Evolutionary conservation across 2,113 vertebrate genomes (phyloP).

Genomic region (Baryphthengus martii): DNA sequence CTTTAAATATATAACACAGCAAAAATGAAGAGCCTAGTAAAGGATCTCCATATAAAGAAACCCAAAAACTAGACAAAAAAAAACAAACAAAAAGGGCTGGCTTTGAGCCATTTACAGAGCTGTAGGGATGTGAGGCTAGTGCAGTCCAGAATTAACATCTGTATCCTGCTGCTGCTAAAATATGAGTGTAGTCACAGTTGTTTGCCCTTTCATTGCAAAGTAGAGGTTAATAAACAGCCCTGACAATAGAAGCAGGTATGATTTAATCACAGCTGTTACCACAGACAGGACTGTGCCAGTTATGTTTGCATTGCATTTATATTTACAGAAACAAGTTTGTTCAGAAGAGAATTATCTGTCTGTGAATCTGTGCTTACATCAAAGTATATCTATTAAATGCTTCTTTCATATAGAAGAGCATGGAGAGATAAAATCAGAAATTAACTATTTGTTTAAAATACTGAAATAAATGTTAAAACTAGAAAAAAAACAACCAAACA

Average conservation of each 20-base stretch:
- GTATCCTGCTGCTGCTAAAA: slow-evolving; percentile 32
- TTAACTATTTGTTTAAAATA: neutral
- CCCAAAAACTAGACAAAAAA: neutral
- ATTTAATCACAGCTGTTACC: slow-evolving; percentile 43
- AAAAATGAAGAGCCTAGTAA: neutral
- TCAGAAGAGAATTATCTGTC: slow-evolving; percentile 41
- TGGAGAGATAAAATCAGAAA: neutral
- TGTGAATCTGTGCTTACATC: slow-evolving; percentile 16
- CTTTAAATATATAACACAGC: neutral
- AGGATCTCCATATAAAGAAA: neutral
- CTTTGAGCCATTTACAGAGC: neutral
- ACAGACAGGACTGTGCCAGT: slow-evolving; percentile 19
- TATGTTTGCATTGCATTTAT: neutral
- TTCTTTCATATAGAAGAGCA: neutral
- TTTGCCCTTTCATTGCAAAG: neutral
- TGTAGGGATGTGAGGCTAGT: neutral
- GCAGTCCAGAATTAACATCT: neutral
- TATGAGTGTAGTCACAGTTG: neutral
- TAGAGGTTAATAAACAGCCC: slow-evolving; percentile 22
- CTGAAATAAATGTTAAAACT: neutral
- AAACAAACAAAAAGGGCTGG: neutral
- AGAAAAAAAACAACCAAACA: neutral
- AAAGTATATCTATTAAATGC: neutral
- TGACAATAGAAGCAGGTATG: slow-evolving; percentile 28
- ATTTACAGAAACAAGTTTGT: slow-evolving; percentile 44